Conservation (phyloP, 2,113 vertebrate species). For the Erinaceus europaeus region DNA sequence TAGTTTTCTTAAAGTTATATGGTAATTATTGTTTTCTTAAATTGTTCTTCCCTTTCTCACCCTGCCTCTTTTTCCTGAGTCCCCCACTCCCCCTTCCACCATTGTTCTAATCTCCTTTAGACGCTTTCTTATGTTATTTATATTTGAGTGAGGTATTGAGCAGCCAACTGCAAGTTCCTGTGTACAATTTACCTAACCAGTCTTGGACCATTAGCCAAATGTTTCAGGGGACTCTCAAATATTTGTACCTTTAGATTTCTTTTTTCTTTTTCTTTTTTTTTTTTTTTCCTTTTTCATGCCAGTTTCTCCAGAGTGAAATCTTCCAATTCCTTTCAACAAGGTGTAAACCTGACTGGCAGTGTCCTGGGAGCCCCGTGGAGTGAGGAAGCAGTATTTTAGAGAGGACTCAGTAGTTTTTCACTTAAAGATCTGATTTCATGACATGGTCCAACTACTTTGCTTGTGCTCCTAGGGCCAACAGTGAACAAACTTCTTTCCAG, state of each 20-base stretch:
- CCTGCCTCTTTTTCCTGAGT: not conserved
- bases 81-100: not conserved
- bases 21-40: conserved; percentile 1
- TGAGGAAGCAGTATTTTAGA: not conserved
- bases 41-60: not conserved
- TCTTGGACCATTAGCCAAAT: not conserved
- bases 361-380: not conserved
- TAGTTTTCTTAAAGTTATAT: not conserved
- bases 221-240: not conserved
- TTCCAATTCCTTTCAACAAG: not conserved
- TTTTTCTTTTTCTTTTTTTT: too few relatives aligned
- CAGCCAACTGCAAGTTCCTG: not conserved
- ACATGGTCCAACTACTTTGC: not conserved
- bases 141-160: not conserved
- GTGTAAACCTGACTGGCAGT: not conserved
- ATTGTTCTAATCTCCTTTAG: not conserved
- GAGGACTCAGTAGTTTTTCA: not conserved
- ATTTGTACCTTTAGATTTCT: not conserved
- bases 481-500: not conserved
- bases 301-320: not conserved
- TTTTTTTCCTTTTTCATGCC: not conserved
- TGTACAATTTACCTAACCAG: not conserved
- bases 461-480: not conserved
- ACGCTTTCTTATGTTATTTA: not conserved
- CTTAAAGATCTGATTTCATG: not conserved